A percentile compares a stretch with the other conserved stretches of the same genome.
Evolutionary conservation across 2,113 vertebrate genomes (phyloP).

Genomic region (Bubo bubo): DNA sequence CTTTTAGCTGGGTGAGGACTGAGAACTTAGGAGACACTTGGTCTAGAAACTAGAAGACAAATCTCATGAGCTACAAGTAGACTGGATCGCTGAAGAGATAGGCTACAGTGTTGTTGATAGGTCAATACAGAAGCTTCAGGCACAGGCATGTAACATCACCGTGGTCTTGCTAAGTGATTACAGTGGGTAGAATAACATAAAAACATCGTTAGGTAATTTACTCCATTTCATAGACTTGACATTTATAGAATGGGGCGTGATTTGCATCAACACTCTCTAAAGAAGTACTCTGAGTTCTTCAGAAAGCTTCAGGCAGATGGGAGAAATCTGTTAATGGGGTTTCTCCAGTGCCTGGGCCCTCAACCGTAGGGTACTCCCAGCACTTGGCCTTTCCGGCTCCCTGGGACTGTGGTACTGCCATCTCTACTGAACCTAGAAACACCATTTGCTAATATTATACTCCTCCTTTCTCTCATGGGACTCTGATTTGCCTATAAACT

Average conservation of each 20-base stretch:
- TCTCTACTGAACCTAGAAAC: neutral
- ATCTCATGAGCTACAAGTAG: neutral
- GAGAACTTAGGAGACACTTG: neutral
- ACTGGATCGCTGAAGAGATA: neutral
- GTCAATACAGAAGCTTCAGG: neutral
- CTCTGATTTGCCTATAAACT: neutral
- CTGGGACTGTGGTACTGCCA: rapidly evolving
- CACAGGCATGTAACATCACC: neutral
- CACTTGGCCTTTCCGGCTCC: neutral
- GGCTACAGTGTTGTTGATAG: neutral
- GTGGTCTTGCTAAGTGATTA: neutral
- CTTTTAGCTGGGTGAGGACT: neutral
- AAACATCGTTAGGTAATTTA: neutral
- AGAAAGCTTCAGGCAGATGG: neutral
- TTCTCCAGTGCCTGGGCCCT: neutral
- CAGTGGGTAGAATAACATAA: neutral
- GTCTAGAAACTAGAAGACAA: neutral
- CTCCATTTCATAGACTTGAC: neutral
- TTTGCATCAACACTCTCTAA: neutral
- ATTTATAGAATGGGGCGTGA: rapidly evolving
- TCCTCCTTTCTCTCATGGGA: neutral
- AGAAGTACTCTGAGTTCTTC: neutral
- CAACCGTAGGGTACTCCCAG: neutral
- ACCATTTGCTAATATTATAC: neutral
- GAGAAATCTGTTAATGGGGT: neutral